phyloP scores from a whole-genome alignment of 2,797 vertebrate genomes.

The Bovichtus diacanthus region DNA sequence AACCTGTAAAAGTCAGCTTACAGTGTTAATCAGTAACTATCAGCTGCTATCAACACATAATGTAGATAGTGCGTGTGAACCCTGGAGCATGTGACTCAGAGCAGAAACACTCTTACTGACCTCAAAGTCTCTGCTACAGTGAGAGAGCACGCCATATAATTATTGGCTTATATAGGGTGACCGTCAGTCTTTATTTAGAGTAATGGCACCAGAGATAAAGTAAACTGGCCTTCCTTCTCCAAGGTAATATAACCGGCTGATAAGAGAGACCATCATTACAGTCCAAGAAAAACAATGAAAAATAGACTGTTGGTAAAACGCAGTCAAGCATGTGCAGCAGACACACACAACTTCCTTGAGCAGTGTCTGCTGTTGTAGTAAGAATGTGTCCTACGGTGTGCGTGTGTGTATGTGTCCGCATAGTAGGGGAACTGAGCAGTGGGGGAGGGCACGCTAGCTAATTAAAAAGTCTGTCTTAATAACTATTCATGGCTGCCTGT shows the following conservation, averaged over 20 bases:
- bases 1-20: constrained; percentile 15
- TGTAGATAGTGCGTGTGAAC: constrained; percentile 30
- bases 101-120: constrained; percentile 36
- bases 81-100: constrained; percentile 3
- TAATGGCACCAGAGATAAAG: constrained; percentile 54
- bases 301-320: constrained; percentile 40
- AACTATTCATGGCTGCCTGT: constrained; percentile 56
- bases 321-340: constrained; percentile 32
- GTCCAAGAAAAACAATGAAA: constrained; percentile 58
- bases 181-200: constrained; percentile 65
- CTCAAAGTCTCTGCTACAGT: constrained; percentile 45
- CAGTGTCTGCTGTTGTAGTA: constrained; percentile 16
- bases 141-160: constrained; percentile 37
- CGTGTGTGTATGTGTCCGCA: background rate
- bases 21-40: constrained; percentile 64
- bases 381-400: background rate
- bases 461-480: constrained; percentile 73
- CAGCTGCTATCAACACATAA: constrained; percentile 30
- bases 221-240: constrained; percentile 57
- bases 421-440: constrained; percentile 8
- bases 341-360: constrained; percentile 32
- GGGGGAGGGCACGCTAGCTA: constrained; percentile 42
- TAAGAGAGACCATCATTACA: constrained; percentile 62
- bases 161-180: constrained; percentile 38
- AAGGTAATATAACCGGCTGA: constrained; percentile 56